These are phyloP conservation scores for Sclerodermus sp. DNA, from an alignment of 2,888 invertebrate genomes.

Conservation along the genomic window DNA sequence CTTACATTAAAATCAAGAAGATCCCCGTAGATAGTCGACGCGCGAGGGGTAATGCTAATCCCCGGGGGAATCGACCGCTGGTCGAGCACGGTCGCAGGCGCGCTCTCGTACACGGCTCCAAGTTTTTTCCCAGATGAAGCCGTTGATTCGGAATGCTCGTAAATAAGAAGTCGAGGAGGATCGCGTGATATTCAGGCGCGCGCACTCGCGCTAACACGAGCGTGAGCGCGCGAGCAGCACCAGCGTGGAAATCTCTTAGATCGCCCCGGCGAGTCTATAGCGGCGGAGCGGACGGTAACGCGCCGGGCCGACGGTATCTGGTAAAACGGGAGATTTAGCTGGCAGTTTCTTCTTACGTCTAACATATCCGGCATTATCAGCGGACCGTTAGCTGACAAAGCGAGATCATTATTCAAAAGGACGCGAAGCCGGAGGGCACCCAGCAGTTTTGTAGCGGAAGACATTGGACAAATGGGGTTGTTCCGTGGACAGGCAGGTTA, in stretches of 20 bases:
- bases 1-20: too few relatives aligned
- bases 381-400: constrained; percentile 37
- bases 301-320: constrained; percentile 1
- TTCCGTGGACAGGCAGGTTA: constrained; percentile 55
- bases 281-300: neutral
- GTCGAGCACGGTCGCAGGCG: too few relatives aligned
- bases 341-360: neutral
- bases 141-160: too few relatives aligned
- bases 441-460: constrained; percentile 54
- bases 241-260: neutral
- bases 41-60: too few relatives aligned
- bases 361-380: constrained; percentile 30
- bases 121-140: too few relatives aligned
- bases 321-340: constrained; percentile 10
- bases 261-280: neutral
- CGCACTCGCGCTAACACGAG: neutral
- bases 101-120: too few relatives aligned
- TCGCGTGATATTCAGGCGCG: too few relatives aligned
- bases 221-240: neutral
- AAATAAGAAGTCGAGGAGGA: too few relatives aligned
- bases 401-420: constrained; percentile 47
- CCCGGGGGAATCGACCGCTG: too few relatives aligned
- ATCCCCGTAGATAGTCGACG: too few relatives aligned
- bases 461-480: constrained; percentile 56
- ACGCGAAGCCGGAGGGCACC: constrained; percentile 29